Evolutionary conservation across 2,113 vertebrate species (phyloP).

Genomic region (Vidua chalybeata): DNA sequence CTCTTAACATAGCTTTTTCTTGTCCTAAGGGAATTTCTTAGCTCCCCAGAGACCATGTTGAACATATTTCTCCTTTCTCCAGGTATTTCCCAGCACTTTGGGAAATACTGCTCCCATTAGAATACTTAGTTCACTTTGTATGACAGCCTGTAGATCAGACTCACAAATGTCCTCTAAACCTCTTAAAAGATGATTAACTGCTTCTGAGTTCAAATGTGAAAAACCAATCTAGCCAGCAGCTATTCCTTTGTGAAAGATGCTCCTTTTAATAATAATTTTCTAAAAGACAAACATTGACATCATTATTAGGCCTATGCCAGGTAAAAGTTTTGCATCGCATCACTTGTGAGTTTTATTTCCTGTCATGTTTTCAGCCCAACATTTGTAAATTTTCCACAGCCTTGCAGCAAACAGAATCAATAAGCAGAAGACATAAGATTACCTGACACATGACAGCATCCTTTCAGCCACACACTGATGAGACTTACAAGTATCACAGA

Average conservation of each 20-base stretch:
- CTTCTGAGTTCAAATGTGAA: not conserved
- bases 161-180: not conserved
- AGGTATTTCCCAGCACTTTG: not conserved
- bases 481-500: not conserved
- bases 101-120: not conserved
- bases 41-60: not conserved
- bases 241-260: not conserved
- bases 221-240: not conserved
- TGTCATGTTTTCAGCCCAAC: not conserved
- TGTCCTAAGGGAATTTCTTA: not conserved
- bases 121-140: not conserved
- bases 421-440: not conserved
- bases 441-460: not conserved
- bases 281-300: not conserved
- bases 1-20: not conserved
- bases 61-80: not conserved
- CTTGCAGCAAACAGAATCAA: not conserved
- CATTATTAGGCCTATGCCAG: not conserved
- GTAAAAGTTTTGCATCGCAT: not conserved
- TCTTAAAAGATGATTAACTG: not conserved
- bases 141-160: not conserved
- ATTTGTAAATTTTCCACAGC: not conserved
- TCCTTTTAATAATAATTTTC: not conserved
- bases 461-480: not conserved
- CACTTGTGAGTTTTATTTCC: not conserved